These are phyloP conservation scores for Smutsia gigantea DNA, from an alignment of 2,797 vertebrate species.

Conservation along the genomic window DNA sequence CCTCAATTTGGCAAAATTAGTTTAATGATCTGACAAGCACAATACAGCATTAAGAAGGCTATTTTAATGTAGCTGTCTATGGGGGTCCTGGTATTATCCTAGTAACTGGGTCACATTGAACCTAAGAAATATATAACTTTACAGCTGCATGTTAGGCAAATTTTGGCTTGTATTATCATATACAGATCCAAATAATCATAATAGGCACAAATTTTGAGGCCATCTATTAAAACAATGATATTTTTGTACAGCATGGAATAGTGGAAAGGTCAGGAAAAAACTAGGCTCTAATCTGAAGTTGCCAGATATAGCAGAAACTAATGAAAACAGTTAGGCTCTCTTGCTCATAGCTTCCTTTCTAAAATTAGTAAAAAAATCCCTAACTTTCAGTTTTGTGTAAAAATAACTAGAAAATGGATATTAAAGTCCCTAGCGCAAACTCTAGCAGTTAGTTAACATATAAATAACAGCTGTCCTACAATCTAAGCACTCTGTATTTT, in stretches of 20 bases:
- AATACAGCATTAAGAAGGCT: neutral
- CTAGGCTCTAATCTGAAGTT: neutral
- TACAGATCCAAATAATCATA: neutral
- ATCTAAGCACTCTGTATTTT: neutral
- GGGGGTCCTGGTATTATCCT: neutral
- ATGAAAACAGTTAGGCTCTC: neutral
- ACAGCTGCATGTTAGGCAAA: constrained; percentile 22
- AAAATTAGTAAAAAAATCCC: neutral
- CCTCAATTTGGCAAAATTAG: constrained; percentile 35
- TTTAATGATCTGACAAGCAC: neutral
- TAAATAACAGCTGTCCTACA: neutral
- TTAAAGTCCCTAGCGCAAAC: neutral
- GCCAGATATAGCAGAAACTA: neutral
- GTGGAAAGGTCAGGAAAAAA: neutral
- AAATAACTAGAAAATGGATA: neutral
- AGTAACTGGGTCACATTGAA: constrained; percentile 61
- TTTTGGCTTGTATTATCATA: neutral
- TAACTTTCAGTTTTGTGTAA: neutral
- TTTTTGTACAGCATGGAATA: neutral
- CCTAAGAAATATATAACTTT: constrained; percentile 40
- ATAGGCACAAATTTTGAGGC: neutral
- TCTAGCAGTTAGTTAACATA: neutral
- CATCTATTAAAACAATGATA: constrained; percentile 15
- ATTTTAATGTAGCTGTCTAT: constrained; percentile 18
- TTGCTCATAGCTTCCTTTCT: neutral